A percentile compares a stretch with the other conserved stretches of the same genome.
These are phyloP conservation scores for Seira ritae DNA, from an alignment of 2,888 invertebrate genomes.

Conservation along the genomic window DNA sequence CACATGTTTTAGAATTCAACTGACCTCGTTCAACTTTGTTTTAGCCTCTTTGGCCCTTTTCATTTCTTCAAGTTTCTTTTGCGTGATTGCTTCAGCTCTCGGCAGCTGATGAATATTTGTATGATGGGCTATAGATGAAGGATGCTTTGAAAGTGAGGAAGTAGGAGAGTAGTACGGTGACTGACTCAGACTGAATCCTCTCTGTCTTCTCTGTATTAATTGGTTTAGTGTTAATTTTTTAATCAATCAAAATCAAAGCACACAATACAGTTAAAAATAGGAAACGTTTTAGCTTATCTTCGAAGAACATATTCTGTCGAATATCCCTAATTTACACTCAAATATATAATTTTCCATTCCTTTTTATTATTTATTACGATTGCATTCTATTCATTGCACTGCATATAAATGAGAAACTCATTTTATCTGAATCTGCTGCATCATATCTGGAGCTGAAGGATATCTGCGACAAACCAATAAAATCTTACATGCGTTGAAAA, in stretches of 20 bases:
- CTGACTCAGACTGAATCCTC: slow-evolving; percentile 35
- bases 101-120: slow-evolving; percentile 52
- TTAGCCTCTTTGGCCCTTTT: slow-evolving; percentile 68
- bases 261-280: neutral
- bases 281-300: too few relatives aligned
- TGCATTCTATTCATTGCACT: too few relatives aligned
- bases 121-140: slow-evolving; percentile 56
- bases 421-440: too few relatives aligned
- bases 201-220: slow-evolving; percentile 37
- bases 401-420: too few relatives aligned
- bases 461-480: too few relatives aligned
- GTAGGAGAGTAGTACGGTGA: slow-evolving; percentile 30
- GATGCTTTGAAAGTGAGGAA: slow-evolving; percentile 45
- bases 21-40: slow-evolving; percentile 53
- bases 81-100: slow-evolving; percentile 70
- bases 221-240: neutral
- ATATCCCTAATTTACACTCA: too few relatives aligned
- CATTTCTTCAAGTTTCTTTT: slow-evolving; percentile 72
- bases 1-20: slow-evolving; percentile 24
- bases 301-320: too few relatives aligned
- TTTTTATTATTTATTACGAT: too few relatives aligned
- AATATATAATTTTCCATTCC: too few relatives aligned
- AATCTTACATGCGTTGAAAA: too few relatives aligned
- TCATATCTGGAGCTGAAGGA: too few relatives aligned
- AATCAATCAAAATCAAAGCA: neutral